A percentile compares a stretch with the other conserved stretches of the same genome.
These are phyloP conservation scores for Nansenia antarctica DNA, from an alignment of 2,113 vertebrate species.

Conservation along the genomic window DNA sequence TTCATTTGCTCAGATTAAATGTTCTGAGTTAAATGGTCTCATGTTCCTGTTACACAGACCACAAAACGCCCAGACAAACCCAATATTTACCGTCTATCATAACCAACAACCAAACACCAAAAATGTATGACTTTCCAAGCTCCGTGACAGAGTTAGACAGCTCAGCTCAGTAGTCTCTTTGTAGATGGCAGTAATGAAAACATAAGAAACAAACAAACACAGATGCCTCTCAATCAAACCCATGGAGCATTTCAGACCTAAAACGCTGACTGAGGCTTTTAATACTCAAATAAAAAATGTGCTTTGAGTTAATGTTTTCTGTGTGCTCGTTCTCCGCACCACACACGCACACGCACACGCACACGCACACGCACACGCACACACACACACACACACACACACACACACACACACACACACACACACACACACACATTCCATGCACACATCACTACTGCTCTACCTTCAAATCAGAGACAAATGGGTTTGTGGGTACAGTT, in stretches of 20 bases:
- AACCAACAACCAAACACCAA: not conserved
- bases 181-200: not conserved
- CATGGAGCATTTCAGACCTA: not conserved
- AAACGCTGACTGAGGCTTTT: not conserved
- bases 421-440: too few species aligned
- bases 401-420: too few species aligned
- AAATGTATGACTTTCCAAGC: not conserved
- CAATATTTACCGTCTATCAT: not conserved
- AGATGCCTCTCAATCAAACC: not conserved
- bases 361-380: too few species aligned
- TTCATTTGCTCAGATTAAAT: not conserved
- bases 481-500: slow-evolving; percentile 26
- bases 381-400: too few species aligned
- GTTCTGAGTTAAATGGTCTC: too few species aligned
- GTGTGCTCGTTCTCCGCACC: too few species aligned
- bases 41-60: not conserved
- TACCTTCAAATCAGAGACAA: slow-evolving; percentile 30
- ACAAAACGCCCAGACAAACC: not conserved
- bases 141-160: not conserved
- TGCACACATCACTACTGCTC: not conserved
- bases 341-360: too few species aligned
- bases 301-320: not conserved
- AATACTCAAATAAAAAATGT: not conserved
- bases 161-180: not conserved
- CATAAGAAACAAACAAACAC: not conserved